A percentile compares a stretch with the other conserved stretches of the same genome.
Conservation (phyloP, 2,888 invertebrate genomes). For the Rhagophthalmus giganteus region DNA sequence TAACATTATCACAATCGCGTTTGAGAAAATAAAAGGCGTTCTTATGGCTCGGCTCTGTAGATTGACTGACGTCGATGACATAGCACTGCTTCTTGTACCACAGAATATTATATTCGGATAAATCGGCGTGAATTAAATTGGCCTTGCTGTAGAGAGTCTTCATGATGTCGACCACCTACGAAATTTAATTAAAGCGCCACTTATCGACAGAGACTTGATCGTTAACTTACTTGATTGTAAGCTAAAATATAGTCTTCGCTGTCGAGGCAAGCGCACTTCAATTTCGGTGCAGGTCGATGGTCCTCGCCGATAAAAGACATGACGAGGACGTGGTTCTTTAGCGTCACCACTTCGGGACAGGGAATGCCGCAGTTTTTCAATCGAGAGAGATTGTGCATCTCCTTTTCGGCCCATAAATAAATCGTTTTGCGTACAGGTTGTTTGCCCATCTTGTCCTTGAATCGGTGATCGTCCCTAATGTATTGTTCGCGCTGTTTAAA, state of each 20-base stretch:
- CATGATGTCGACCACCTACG: constrained; percentile 66
- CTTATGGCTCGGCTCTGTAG: constrained; percentile 91
- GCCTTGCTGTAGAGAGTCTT: constrained; percentile 80
- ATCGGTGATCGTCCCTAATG: constrained; percentile 89
- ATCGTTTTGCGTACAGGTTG: constrained; percentile 90
- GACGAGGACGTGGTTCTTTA: constrained; percentile 84
- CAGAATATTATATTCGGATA: constrained; percentile 91
- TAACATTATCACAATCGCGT: constrained; percentile 85
- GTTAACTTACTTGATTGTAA: constrained; percentile 61
- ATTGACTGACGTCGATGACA: constrained; percentile 94
- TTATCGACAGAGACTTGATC: too few species aligned
- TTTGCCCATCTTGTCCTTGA: constrained; percentile 84
- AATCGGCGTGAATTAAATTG: constrained; percentile 89
- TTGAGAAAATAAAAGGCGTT: constrained; percentile 83
- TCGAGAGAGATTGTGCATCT: constrained; percentile 86
- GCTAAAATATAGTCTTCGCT: constrained; percentile 61
- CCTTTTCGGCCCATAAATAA: constrained; percentile 95
- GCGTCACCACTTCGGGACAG: constrained; percentile 79
- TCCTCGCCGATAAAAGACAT: constrained; percentile 91
- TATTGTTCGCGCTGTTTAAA: constrained; percentile 95
- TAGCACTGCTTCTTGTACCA: constrained; percentile 79
- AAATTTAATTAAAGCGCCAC: constrained; percentile 15
- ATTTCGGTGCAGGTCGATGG: constrained; percentile 75
- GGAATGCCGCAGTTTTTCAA: constrained; percentile 78
- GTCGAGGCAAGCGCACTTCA: constrained; percentile 66